These are phyloP conservation scores for Rhagologus leucostigma DNA, from an alignment of 2,113 vertebrate species.

Conservation along the genomic window DNA sequence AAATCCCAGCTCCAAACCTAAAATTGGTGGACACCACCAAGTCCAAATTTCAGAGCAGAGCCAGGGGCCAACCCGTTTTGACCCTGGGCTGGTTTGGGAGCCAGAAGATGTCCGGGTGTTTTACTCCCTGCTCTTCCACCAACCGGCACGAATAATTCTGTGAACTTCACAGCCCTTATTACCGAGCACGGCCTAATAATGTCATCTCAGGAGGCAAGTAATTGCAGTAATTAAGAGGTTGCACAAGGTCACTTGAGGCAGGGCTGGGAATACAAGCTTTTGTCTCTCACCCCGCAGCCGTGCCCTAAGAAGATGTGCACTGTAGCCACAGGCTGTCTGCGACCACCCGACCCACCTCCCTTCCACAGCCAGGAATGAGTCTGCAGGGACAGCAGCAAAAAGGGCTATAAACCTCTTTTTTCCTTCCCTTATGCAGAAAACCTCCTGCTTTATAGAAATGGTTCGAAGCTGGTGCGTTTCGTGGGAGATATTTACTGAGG, in stretches of 20 bases:
- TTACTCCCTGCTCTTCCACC: conserved; percentile 3
- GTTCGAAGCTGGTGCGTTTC: not conserved
- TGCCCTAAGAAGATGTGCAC: not conserved
- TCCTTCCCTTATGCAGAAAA: not conserved
- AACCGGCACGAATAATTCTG: conserved; percentile 33
- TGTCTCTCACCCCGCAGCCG: conserved; percentile 6
- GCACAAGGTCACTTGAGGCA: conserved; percentile 61
- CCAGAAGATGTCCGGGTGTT: not conserved
- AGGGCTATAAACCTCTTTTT: not conserved
- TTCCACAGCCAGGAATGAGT: not conserved
- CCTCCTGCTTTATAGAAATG: not conserved
- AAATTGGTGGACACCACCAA: not conserved
- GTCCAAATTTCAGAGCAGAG: not conserved
- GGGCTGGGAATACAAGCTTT: conserved; percentile 61
- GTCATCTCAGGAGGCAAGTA: conserved; percentile 67
- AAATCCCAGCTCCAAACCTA: not conserved
- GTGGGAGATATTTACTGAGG: not conserved
- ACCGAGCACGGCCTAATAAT: conserved; percentile 48
- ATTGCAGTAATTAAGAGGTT: conserved; percentile 71
- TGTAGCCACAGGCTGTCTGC: not conserved
- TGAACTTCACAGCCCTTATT: conserved; percentile 65
- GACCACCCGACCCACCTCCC: not conserved
- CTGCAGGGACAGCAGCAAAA: not conserved
- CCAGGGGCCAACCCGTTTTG: not conserved
- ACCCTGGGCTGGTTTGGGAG: not conserved